Evolutionary conservation across 2,797 vertebrate genomes (phyloP), one percentile per base, ranked within the genome.

Genomic region (Danio choprae): DNA sequence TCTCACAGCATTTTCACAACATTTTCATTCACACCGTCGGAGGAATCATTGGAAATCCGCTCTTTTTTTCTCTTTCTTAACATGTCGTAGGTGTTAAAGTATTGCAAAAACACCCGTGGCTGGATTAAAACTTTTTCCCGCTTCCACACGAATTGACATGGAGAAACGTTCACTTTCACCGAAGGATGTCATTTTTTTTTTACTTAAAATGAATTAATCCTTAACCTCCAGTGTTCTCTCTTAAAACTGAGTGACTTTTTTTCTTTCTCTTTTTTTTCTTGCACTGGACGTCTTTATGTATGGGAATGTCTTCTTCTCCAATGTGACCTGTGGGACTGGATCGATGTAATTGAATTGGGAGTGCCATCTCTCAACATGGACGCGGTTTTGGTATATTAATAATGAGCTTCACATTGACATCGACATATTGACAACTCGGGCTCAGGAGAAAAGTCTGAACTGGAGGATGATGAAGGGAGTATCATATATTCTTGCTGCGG

Each of bases 381-480:
- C 20, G 48, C 51, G 20, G 53, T 68, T 60, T 41, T 51, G 18
- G 3, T 18, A 12, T 63, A 43, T 43, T 51, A 60, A 77, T 70
- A 72, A 70, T 73, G 77, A 63, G 6, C 44, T 38, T 51, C 22
- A 41, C 46, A 2, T 65, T 71, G 68, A 84, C 29, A 58, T 64
- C 18, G 7, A 5, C 43, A 51, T 6, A 65, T 40, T 79, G 77
- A 73, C 63, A 53, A 46, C 22, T 51, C 12, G 55, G 56, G 40
- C 59, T 68, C 7, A 51, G 73, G 56, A 64, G 36, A 67, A 29
- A 79, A 65, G 63, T 44, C 73, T 70, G 12, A 16, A 68, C 58
- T 38, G 44, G 71, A 68, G 65, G 81, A 83, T 73, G 72, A 86
- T 86, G 85, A 84, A 76, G 40, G 51, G 83, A 74, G 78, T 68